A percentile compares a stretch with the other conserved stretches of the same genome.
Evolutionary conservation across 2,113 vertebrate genomes (phyloP).

Genomic region (Mus spicilegus): DNA sequence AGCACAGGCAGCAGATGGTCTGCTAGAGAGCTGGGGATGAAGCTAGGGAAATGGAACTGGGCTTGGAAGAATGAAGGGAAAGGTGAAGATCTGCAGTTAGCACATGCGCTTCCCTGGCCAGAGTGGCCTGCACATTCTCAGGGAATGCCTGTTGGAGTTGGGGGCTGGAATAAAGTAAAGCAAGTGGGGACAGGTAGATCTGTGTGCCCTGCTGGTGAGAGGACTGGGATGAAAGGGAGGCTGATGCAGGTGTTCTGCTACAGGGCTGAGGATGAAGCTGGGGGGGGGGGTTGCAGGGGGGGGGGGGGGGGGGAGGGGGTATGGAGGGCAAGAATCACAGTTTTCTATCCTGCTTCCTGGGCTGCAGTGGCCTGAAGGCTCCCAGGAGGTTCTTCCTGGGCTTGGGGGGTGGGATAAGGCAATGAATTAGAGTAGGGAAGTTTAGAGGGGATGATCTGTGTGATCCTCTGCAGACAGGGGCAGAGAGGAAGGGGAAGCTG

Average conservation of each 20-base stretch:
- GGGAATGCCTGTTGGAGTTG: background rate
- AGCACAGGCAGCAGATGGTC: background rate
- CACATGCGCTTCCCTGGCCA: background rate
- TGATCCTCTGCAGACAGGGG: background rate
- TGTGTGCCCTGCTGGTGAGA: background rate
- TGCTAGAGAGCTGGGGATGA: background rate
- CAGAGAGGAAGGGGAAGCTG: background rate
- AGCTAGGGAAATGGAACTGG: background rate
- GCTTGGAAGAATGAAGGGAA: background rate
- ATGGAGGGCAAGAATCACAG: background rate
- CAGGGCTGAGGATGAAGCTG: background rate
- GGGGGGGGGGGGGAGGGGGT: too few species aligned
- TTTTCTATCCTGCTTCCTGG: background rate
- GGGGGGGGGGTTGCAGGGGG: too few species aligned
- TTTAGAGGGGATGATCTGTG: background rate
- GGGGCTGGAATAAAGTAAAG: background rate
- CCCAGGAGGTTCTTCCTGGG: background rate
- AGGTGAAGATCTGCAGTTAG: background rate
- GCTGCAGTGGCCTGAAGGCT: background rate
- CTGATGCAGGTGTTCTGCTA: background rate
- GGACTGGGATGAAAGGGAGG: background rate
- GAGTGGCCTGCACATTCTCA: background rate
- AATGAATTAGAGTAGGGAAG: background rate
- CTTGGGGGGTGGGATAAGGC: background rate
- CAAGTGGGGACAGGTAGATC: background rate